Base-by-base conservation (phyloP, 2,888 invertebrate species). In the Apotomis capreana region DNA sequence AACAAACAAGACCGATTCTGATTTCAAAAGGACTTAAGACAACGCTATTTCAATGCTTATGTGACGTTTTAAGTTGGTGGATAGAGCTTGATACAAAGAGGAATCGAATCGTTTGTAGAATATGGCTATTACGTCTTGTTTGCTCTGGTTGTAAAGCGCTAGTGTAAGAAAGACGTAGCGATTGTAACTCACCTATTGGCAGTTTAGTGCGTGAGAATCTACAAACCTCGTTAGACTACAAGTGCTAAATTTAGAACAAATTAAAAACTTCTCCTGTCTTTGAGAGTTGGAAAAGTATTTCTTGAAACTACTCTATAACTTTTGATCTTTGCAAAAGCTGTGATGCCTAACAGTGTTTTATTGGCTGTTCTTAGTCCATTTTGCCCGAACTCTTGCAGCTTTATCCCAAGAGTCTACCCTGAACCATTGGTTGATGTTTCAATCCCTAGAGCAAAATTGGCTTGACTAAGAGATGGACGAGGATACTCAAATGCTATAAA, bases 81-180 rank as follows among this genome's bases (percentile, higher is more conserved):
- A 65, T 15, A 15, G 5, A 9, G 49, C 9, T 9, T 10, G 40
- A 54, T 52, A 52, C 40, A 10, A 55, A 49, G 10, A 8, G n/a
- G 26, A 44, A 26, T 64, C 26, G 44, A 65, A 55, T 55, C 55
- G 55, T 65, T 55, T 55, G 15, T 65, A 26, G 55, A 65, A 57
- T 36, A 10, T 15, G 55, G 46, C 6, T 55, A 44, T 26, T 13
- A n/a, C 26, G 40, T 64, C 64, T 55, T 54, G 40, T 44, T 65
- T 26, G n/a, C 12, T 15, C 4, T 12, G 37, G 15, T 15, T 46
- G 49, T 54, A 2, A 26, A 54, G 10, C 10, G 40, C 15, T 40
- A 9, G 44, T 26, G 55, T 36, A 26, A 57, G 40, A 12, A 46
- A 46, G 36, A 65, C 40, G 8, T 15, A 6, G 10, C 6, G 10